Percentiles rank a stretch among this genome's conserved stretches.
These are phyloP conservation scores for Melanchra persicariae DNA, from an alignment of 2,888 invertebrate species.

Conservation along the genomic window DNA sequence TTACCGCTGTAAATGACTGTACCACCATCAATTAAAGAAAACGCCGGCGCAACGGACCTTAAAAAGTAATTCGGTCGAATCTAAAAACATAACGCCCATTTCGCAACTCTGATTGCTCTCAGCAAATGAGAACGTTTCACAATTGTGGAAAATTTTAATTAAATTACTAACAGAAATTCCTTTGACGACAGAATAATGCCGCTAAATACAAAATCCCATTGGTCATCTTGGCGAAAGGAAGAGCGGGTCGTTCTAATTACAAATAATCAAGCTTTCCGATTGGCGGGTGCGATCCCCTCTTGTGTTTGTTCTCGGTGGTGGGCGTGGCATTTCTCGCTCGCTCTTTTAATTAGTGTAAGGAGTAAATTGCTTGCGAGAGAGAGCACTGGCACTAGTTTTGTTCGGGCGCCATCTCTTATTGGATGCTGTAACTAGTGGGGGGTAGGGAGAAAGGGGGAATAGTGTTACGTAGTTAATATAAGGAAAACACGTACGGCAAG, in stretches of 20 bases:
- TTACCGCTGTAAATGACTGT: slow-evolving; percentile 54
- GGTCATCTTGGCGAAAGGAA: slow-evolving; percentile 88
- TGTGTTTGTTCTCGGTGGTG: slow-evolving; percentile 88
- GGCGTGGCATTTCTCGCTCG: slow-evolving; percentile 88
- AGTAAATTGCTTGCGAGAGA: slow-evolving; percentile 91
- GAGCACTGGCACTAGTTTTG: slow-evolving; percentile 82
- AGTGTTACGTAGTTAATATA: slow-evolving; percentile 89
- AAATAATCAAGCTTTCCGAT: slow-evolving; percentile 89
- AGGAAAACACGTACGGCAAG: slow-evolving; percentile 88
- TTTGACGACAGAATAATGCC: slow-evolving; percentile 77
- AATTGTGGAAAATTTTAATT: slow-evolving; percentile 80
- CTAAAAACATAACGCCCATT: slow-evolving; percentile 77
- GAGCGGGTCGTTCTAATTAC: slow-evolving; percentile 89
- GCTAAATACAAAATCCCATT: slow-evolving; percentile 87
- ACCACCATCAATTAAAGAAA: slow-evolving; percentile 63
- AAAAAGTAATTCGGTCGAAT: slow-evolving; percentile 67
- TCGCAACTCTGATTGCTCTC: slow-evolving; percentile 76
- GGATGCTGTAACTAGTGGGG: slow-evolving; percentile 86
- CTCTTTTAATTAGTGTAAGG: slow-evolving; percentile 91
- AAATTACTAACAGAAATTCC: slow-evolving; percentile 79
- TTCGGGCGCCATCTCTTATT: slow-evolving; percentile 88
- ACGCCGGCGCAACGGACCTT: slow-evolving; percentile 56
- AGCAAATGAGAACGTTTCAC: slow-evolving; percentile 78
- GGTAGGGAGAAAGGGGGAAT: slow-evolving; percentile 80
- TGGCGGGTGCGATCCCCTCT: slow-evolving; percentile 86